Conservation (phyloP, 2,888 invertebrate species). For the Dyspetes luteomarginatus region DNA sequence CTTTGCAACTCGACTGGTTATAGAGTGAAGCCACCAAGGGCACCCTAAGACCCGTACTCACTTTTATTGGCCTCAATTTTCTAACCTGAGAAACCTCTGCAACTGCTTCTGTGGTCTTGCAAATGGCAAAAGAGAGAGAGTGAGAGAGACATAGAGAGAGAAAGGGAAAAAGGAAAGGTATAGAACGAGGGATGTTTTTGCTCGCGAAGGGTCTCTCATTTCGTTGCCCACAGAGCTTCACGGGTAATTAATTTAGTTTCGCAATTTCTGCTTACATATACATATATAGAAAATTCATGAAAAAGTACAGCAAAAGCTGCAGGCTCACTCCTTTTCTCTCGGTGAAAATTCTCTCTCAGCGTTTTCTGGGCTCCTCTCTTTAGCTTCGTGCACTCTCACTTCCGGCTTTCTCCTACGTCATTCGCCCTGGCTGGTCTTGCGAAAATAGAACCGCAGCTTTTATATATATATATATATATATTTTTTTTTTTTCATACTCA, state of each 20-base stretch:
- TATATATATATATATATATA: not conserved
- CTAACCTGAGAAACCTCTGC: slow-evolving; percentile 32
- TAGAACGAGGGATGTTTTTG: slow-evolving; percentile 53
- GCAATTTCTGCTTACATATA: slow-evolving; percentile 71
- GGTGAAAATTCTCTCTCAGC: slow-evolving; percentile 1
- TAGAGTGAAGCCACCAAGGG: not conserved
- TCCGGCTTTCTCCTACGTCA: slow-evolving; percentile 4
- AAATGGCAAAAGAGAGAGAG: not conserved
- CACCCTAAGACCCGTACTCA: slow-evolving; percentile 4
- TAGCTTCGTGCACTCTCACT: slow-evolving; percentile 7
- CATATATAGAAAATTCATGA: slow-evolving; percentile 10
- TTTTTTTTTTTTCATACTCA: not conserved
- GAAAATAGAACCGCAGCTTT: slow-evolving; percentile 16
- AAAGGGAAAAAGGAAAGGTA: too few relatives aligned
- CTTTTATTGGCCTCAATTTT: slow-evolving; percentile 59
- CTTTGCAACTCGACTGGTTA: slow-evolving; percentile 27
- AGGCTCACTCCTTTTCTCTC: not conserved
- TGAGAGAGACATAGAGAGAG: slow-evolving; percentile 3
- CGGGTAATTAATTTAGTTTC: slow-evolving; percentile 81
- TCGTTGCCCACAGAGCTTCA: slow-evolving; percentile 66
- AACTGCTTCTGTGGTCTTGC: slow-evolving; percentile 12
- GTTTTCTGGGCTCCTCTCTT: slow-evolving; percentile 9
- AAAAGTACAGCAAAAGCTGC: slow-evolving; percentile 25
- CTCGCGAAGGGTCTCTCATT: slow-evolving; percentile 64
- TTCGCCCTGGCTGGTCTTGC: not conserved